phyloP scores from a whole-genome alignment of 2,888 invertebrate genomes.

The Flabesymbios commensalis region DNA sequence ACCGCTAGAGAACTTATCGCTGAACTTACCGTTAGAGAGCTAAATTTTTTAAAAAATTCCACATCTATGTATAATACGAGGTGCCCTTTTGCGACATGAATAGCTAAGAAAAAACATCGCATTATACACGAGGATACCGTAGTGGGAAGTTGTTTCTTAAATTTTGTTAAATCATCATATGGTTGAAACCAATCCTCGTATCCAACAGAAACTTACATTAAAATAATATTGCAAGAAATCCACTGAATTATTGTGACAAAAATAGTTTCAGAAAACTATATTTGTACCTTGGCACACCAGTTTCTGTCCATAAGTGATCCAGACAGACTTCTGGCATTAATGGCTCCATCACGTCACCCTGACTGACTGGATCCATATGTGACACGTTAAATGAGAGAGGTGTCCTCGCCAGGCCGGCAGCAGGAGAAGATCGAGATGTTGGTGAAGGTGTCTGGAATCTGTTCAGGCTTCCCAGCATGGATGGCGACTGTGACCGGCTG shows the following conservation, averaged over 20 bases:
- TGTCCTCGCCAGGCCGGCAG: constrained; percentile 8
- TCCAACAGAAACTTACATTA: neutral
- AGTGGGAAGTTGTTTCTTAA: too few relatives aligned
- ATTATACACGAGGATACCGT: too few relatives aligned
- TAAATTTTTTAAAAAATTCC: too few relatives aligned
- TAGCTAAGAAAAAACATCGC: too few relatives aligned
- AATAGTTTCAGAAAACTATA: neutral
- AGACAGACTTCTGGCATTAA: constrained; percentile 84
- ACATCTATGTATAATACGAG: too few relatives aligned
- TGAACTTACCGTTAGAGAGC: too few relatives aligned
- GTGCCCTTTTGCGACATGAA: too few relatives aligned
- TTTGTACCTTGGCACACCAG: constrained; percentile 58
- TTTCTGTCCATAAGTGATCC: constrained; percentile 87
- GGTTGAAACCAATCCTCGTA: neutral
- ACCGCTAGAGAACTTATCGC: too few relatives aligned
- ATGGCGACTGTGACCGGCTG: constrained; percentile 66
- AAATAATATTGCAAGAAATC: neutral
- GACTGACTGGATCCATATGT: neutral
- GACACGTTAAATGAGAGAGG: neutral
- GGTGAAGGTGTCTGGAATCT: constrained; percentile 50
- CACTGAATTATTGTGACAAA: neutral
- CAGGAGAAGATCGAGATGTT: constrained; percentile 33
- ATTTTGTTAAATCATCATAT: too few relatives aligned
- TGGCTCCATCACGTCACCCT: constrained; percentile 60
- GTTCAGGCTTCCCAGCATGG: constrained; percentile 50